These are phyloP conservation scores for Synaphobranchus kaupii DNA, from an alignment of 2,797 vertebrate genomes.

Conservation along the genomic window DNA sequence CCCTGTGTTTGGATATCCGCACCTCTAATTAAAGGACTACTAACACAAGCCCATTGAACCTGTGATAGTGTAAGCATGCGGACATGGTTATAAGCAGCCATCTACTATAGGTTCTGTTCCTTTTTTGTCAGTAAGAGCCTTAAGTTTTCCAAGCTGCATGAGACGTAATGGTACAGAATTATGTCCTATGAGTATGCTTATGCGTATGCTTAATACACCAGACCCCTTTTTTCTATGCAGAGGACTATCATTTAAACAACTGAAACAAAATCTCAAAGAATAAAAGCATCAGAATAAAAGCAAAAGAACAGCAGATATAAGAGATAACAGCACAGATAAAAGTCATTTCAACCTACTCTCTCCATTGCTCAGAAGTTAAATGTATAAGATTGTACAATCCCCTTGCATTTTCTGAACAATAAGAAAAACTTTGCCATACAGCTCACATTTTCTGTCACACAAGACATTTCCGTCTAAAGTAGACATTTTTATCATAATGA, in stretches of 20 bases:
- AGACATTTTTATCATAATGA: not conserved
- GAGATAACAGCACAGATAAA: too few relatives aligned
- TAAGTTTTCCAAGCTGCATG: not conserved
- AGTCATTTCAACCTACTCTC: not conserved
- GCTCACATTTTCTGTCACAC: not conserved
- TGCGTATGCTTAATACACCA: not conserved
- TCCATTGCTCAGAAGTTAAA: not conserved
- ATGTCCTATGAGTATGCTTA: not conserved
- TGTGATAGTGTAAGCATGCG: not conserved
- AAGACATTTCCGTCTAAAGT: not conserved
- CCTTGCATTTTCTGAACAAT: not conserved
- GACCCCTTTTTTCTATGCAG: not conserved
- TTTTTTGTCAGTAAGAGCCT: not conserved
- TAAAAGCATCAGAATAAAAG: not conserved
- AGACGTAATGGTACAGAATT: not conserved
- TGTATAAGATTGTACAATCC: not conserved
- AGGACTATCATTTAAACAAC: not conserved
- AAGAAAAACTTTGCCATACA: not conserved
- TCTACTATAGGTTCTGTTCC: not conserved
- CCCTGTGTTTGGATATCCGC: not conserved
- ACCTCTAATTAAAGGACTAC: not conserved
- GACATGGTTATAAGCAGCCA: not conserved
- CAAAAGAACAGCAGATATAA: not conserved
- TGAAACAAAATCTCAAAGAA: not conserved
- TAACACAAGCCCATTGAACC: not conserved